Evolutionary conservation across 2,888 invertebrate species (phyloP), one percentile per base, ranked within the genome.

Genomic region (Amorpha juglandis): DNA sequence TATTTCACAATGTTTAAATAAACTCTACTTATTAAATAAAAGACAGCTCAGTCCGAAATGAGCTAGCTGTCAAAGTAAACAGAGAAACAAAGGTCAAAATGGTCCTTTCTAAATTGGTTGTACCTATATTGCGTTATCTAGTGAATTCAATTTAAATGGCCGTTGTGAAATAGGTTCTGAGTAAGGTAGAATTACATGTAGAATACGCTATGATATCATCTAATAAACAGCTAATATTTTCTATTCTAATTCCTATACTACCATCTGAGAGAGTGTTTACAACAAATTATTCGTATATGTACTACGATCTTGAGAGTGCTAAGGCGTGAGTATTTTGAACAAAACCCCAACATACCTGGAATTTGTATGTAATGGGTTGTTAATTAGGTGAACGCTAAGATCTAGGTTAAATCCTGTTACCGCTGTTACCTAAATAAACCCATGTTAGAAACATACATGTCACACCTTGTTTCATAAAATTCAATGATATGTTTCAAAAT

Each of bases 241-340:
- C 45, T 11, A 45, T 14, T 9, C 8, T 7, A 8, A 50, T 16
- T 45, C 14, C 45, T 11, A 45, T 14, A 19, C 8, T 7, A 50
- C 45, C 14, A 38, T 50, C 50, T 38, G 35, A 53, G n/a, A 27
- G 33, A 27, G 27, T 4, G 27, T 27, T 27, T 27, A 27, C 27
- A 27, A 27, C 27, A 27, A 27, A 27, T 3, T 27, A 27, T 27
- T 27, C 1, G 27, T 27, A 4, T 27, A 4, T 27, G 27, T 27
- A 27, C 27, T 4, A 27, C 27, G 1, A 27, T 27, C 27, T 27
- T 27, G 1, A 27, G 27, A 8, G 6, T 14, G 6, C 38, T 38
- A 11, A 58, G 12, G 38, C 38, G 16, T 55, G 55, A 16, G n/a
- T 38, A 55, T 55, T 38, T 55, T 52, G 52, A 38, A 55, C 35